A percentile compares a stretch with the other conserved stretches of the same genome.
These are phyloP conservation scores for Tanypteryx hageni DNA, from an alignment of 2,888 invertebrate genomes.

Conservation along the genomic window DNA sequence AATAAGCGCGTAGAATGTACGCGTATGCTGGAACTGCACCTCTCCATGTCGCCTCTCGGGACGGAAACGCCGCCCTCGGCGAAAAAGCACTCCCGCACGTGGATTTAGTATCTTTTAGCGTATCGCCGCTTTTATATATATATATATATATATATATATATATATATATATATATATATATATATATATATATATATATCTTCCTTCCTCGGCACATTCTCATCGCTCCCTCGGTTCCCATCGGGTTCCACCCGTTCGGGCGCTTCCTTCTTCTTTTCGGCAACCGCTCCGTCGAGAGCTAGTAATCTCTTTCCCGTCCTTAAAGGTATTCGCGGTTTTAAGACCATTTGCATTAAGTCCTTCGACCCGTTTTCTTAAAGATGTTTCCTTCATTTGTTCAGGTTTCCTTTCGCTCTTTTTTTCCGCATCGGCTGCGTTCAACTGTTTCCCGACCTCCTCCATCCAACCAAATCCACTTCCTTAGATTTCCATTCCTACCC, in stretches of 20 bases:
- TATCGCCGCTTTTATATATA: background rate
- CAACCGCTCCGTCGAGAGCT: background rate
- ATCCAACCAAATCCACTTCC: background rate
- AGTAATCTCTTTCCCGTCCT: background rate
- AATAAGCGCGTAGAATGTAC: background rate
- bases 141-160: background rate
- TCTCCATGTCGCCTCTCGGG: background rate
- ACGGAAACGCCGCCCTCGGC: background rate
- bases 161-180: background rate
- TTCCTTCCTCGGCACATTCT: background rate
- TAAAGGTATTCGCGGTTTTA: conserved; percentile 31
- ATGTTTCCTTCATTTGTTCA: conserved; percentile 47
- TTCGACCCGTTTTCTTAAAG: conserved; percentile 51
- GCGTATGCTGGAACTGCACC: background rate
- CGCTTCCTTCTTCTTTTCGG: background rate
- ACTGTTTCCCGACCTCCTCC: background rate
- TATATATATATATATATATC: background rate
- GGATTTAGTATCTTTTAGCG: background rate
- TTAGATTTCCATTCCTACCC: conserved; percentile 1
- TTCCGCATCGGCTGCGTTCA: background rate
- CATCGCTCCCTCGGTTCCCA: background rate
- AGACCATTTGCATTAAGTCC: conserved; percentile 50
- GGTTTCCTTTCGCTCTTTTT: conserved; percentile 27
- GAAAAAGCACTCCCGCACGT: background rate
- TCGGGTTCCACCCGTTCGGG: background rate